A percentile compares a stretch with the other conserved stretches of the same genome.
phyloP scores from a whole-genome alignment of 2,888 invertebrate genomes.

The Noctua fimbriata region DNA sequence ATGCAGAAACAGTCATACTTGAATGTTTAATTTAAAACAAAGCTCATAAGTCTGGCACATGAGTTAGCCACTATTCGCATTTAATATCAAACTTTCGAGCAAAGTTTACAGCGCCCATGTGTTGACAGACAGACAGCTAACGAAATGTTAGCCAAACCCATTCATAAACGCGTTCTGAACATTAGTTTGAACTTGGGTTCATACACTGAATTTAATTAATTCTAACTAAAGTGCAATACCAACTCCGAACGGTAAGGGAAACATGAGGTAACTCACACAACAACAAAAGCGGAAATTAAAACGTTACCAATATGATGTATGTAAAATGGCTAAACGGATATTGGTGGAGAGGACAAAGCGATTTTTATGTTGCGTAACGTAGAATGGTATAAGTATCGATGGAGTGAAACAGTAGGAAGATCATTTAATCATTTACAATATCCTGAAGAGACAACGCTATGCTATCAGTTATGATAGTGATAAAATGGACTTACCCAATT shows the following conservation, averaged over 20 bases:
- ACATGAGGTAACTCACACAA: conserved; percentile 36
- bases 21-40: conserved; percentile 34
- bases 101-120: conserved; percentile 46
- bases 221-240: conserved; percentile 40
- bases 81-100: conserved; percentile 55
- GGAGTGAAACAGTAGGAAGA: background rate
- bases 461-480: background rate
- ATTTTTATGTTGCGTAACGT: background rate
- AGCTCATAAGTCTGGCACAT: conserved; percentile 18
- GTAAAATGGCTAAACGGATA: conserved; percentile 40
- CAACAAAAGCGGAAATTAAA: conserved; percentile 39
- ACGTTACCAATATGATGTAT: conserved; percentile 25
- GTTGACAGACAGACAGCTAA: conserved; percentile 53
- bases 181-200: conserved; percentile 41
- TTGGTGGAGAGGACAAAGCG: conserved; percentile 21
- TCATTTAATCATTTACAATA: background rate
- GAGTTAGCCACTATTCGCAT: conserved; percentile 31
- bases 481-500: background rate
- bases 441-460: background rate
- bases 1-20: conserved; percentile 2
- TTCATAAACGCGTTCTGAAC: conserved; percentile 37
- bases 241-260: conserved; percentile 42
- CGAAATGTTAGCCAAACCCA: conserved; percentile 39
- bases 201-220: conserved; percentile 53
- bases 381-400: too few relatives aligned